Base-by-base conservation (phyloP, 1,140 invertebrate genomes). In the Diprion similis region DNA sequence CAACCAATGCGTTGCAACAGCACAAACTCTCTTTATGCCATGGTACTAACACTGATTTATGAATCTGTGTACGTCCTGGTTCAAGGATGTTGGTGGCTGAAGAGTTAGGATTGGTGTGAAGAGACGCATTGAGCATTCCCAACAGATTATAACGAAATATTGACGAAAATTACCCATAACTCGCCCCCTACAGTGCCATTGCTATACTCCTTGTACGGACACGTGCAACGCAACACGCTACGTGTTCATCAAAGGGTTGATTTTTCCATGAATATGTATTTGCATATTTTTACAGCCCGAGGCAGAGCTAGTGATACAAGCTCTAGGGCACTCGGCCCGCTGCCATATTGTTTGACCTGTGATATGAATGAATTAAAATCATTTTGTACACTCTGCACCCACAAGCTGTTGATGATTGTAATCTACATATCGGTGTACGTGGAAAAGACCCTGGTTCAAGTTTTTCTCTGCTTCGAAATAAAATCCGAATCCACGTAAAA, bases 161-260 rank as follows among this genome's bases (percentile, higher is more conserved):
- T 59, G 9, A 8, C 51, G n/a, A 8, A 17, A 59, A 59, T 59
- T 59, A 59, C 51, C 51, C 51, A 6, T n/a, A 11, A 1, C 51
- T n/a, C 51, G 24, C 2, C 8, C 51, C 8, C 51, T 59, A 4
- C 51, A 59, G 11, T 59, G 6, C 24, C 24, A 6, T 37, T 6
- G 24, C 24, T 37, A 37, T 37, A 37, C 51, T 59, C 51, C 6
- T 17, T 15, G 51, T 59, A 59, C n/a, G 51, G n/a, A 59, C 9
- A 6, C 51, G 51, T 59, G 51, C 51, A 17, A 59, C 51, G 51
- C 51, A 8, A 9, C 51, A 6, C 51, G 51, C 11, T 59, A 59
- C 51, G 51, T 59, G 51, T 59, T 59, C 51, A 59, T 59, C n/a
- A 59, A 59, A 59, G 51, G 51, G 51, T 59, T 59, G 51, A 59